phyloP scores from a whole-genome alignment of 2,888 invertebrate genomes.

The Ceramica pisi region DNA sequence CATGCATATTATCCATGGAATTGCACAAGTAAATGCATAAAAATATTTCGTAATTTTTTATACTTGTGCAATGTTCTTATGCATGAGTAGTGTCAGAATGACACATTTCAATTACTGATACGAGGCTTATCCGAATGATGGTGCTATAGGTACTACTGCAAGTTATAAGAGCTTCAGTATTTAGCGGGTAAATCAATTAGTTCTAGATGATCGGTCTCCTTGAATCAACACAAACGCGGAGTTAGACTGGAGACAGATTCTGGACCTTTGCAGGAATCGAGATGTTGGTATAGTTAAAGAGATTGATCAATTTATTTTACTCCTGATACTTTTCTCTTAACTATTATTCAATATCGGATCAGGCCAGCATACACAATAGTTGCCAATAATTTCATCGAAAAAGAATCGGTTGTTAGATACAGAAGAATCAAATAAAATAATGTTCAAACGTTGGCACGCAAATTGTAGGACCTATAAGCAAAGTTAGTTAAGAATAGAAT shows the following conservation, averaged over 20 bases:
- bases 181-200: neutral
- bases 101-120: constrained; percentile 83
- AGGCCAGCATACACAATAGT: neutral
- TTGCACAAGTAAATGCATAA: constrained; percentile 32
- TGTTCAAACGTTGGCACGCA: neutral
- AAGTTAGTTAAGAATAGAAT: neutral
- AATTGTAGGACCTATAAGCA: neutral
- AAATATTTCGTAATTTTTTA: constrained; percentile 51
- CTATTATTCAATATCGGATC: too few relatives aligned
- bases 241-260: neutral
- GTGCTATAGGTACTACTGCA: constrained; percentile 68
- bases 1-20: constrained; percentile 21
- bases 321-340: neutral
- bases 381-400: neutral
- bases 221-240: neutral
- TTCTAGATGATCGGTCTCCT: neutral
- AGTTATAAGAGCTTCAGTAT: constrained; percentile 59
- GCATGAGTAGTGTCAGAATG: constrained; percentile 75
- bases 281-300: neutral
- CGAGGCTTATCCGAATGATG: constrained; percentile 74
- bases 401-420: neutral
- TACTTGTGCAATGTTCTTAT: constrained; percentile 72
- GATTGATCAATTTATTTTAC: neutral
- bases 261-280: neutral
- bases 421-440: neutral